phyloP scores from a whole-genome alignment of 2,797 vertebrate genomes.

The Nyctalus aviator region DNA sequence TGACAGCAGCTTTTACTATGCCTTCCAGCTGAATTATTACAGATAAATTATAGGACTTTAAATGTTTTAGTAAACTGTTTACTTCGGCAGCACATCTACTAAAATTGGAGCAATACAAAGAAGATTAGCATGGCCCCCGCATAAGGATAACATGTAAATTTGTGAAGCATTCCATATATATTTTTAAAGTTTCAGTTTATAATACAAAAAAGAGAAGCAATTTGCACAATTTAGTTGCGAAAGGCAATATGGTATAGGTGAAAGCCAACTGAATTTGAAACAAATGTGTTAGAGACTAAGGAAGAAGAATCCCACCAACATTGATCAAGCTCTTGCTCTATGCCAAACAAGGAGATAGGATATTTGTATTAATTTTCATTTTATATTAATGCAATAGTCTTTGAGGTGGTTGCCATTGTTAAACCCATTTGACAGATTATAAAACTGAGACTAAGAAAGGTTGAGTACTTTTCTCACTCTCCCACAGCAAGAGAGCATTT shows the following conservation, averaged over 20 bases:
- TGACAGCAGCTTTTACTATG: background rate
- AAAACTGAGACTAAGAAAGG: background rate
- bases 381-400: background rate
- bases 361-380: background rate
- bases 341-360: background rate
- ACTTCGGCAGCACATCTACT: background rate
- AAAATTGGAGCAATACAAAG: background rate
- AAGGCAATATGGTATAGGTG: background rate
- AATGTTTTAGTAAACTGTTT: background rate
- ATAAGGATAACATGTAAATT: background rate
- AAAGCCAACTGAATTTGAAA: slow-evolving; percentile 40
- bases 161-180: background rate
- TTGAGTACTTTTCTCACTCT: background rate
- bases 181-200: background rate
- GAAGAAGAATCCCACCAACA: background rate
- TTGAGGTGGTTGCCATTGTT: background rate
- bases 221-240: background rate
- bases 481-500: background rate
- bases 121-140: background rate
- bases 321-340: background rate
- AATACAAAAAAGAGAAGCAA: background rate
- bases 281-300: background rate
- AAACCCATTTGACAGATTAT: background rate
- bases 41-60: background rate
- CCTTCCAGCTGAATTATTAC: background rate